phyloP scores from a whole-genome alignment of 1,140 invertebrate genomes.

The Olivierus martensii region DNA sequence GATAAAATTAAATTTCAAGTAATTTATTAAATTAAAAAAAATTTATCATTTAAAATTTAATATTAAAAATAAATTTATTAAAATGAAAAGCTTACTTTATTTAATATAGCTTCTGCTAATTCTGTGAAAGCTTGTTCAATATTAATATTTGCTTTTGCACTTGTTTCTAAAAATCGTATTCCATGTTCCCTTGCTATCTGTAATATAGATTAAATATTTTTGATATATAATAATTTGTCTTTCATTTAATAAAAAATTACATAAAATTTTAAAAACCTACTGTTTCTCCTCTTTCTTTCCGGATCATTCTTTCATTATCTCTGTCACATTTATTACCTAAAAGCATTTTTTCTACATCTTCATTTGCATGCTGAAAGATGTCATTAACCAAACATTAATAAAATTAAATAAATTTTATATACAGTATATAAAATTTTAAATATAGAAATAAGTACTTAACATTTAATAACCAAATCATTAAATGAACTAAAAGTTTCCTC shows the following conservation, averaged over 20 bases:
- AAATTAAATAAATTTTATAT: too few species aligned
- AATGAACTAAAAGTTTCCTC: too few species aligned
- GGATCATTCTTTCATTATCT: slow-evolving; percentile 38
- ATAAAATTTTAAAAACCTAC: not conserved
- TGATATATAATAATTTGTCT: not conserved
- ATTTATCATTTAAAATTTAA: not conserved
- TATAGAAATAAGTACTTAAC: too few species aligned
- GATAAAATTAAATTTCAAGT: not conserved
- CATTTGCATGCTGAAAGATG: slow-evolving; percentile 32
- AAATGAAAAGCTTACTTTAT: slow-evolving; percentile 29
- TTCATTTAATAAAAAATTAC: not conserved
- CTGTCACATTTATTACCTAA: slow-evolving; percentile 44
- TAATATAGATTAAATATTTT: slow-evolving; percentile 23
- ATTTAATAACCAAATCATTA: too few species aligned
- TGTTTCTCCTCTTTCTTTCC: slow-evolving; percentile 34
- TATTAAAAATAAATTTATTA: not conserved
- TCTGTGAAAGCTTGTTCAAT: slow-evolving; percentile 41
- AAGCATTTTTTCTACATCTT: slow-evolving; percentile 43
- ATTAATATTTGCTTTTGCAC: slow-evolving; percentile 40
- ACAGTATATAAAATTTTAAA: too few species aligned
- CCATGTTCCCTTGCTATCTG: slow-evolving; percentile 41
- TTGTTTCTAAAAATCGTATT: slow-evolving; percentile 41
- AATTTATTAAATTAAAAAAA: not conserved
- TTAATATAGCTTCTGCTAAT: slow-evolving; percentile 38
- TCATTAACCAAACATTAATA: too few species aligned